These are phyloP conservation scores for Hapalemur alaotrensis DNA, from an alignment of 2,797 vertebrate genomes.

Conservation along the genomic window DNA sequence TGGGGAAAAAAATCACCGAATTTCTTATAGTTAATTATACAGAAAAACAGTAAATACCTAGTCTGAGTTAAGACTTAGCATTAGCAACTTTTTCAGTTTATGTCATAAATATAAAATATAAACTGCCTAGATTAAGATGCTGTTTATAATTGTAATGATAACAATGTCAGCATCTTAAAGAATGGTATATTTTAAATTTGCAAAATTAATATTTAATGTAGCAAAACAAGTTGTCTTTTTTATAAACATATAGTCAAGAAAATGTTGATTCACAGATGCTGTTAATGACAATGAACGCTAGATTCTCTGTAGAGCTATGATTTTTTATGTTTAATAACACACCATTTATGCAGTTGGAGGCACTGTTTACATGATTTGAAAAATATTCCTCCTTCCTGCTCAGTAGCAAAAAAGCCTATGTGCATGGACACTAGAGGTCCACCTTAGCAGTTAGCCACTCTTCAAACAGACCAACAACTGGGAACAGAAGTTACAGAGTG, in stretches of 20 bases:
- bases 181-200: background rate
- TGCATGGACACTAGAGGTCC: background rate
- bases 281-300: background rate
- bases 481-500: background rate
- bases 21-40: conserved; percentile 11
- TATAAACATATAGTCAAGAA: background rate
- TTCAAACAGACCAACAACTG: background rate
- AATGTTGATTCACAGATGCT: background rate
- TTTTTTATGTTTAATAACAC: background rate
- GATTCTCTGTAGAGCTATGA: background rate
- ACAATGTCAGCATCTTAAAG: background rate
- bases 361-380: background rate
- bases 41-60: background rate
- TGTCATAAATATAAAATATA: background rate
- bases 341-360: background rate
- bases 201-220: conserved; percentile 1
- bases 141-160: background rate
- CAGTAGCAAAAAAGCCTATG: background rate
- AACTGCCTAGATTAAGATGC: background rate
- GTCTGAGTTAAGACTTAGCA: background rate
- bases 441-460: background rate
- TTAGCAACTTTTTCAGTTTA: background rate
- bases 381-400: background rate
- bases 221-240: background rate
- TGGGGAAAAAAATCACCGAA: background rate